Conservation (phyloP, 2,797 vertebrate genomes). For the Sibirionetta formosa region DNA sequence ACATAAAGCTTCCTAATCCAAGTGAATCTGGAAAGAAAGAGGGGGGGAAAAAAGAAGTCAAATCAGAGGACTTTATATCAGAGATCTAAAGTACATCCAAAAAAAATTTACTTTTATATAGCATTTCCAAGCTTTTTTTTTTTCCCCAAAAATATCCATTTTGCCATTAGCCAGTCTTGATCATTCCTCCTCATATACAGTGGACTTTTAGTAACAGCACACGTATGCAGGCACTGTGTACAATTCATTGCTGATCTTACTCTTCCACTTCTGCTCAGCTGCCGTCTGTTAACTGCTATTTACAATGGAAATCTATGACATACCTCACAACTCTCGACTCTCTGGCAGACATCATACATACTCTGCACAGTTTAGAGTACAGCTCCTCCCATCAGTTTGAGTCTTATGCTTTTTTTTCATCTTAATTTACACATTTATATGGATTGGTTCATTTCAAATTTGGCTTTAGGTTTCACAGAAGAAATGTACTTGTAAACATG, state of each 20-base stretch:
- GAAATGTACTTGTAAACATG: rapidly evolving
- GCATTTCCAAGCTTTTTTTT: background rate
- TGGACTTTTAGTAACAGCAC: background rate
- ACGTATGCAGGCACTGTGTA: background rate
- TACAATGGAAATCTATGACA: background rate
- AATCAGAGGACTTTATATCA: background rate
- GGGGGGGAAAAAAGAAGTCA: background rate
- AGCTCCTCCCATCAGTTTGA: background rate
- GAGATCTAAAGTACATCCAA: background rate
- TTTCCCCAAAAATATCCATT: background rate
- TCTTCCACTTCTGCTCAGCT: background rate
- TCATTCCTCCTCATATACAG: background rate
- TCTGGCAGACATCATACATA: background rate
- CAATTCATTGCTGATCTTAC: background rate
- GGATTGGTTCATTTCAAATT: background rate
- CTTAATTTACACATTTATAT: background rate
- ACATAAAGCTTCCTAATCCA: background rate
- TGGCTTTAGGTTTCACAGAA: background rate
- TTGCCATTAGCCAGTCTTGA: background rate
- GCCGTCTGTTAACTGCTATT: background rate
- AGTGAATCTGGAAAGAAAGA: background rate
- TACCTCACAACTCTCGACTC: background rate
- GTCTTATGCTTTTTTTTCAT: background rate
- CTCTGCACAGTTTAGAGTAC: background rate
- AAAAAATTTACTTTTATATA: background rate